Conservation (phyloP, 2,888 invertebrate species). For the Aporophyla lueneburgensis region DNA sequence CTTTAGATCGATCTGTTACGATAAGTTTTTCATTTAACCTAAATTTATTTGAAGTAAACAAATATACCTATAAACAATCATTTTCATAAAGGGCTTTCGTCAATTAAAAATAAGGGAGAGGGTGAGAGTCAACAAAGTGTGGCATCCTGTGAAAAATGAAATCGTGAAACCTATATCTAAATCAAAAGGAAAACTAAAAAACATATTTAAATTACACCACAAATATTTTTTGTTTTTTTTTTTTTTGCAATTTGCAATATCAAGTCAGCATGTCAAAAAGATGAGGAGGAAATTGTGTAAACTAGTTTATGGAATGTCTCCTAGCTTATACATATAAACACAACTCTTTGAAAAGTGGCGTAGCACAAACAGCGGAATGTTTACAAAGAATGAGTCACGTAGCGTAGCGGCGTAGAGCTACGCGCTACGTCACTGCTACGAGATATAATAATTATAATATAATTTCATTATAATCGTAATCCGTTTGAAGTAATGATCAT, state of each 20-base stretch:
- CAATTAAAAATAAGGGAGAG: no score
- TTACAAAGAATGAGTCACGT: slow-evolving; percentile 15
- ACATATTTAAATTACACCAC: no score
- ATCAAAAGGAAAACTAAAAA: neutral
- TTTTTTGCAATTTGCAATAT: neutral
- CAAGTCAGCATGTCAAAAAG: neutral
- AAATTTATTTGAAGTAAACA: slow-evolving; percentile 1
- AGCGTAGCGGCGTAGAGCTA: slow-evolving; percentile 64
- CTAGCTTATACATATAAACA: neutral
- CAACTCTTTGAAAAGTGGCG: neutral
- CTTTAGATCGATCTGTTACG: neutral
- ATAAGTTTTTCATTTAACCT: slow-evolving; percentile 16
- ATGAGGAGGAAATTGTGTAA: neutral
- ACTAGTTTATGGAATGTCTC: neutral
- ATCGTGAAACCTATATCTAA: no score
- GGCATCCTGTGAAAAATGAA: neutral
- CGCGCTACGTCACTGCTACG: slow-evolving; percentile 61
- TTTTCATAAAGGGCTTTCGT: neutral
- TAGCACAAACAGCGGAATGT: slow-evolving; percentile 17
- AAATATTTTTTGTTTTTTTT: no score
- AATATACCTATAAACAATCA: slow-evolving; percentile 5
- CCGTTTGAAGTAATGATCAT: slow-evolving; percentile 23
- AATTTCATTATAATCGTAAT: neutral
- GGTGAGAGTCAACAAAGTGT: neutral
- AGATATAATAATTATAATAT: no score